Base-by-base conservation (phyloP, 2,888 invertebrate genomes). In the Apodemia zela region DNA sequence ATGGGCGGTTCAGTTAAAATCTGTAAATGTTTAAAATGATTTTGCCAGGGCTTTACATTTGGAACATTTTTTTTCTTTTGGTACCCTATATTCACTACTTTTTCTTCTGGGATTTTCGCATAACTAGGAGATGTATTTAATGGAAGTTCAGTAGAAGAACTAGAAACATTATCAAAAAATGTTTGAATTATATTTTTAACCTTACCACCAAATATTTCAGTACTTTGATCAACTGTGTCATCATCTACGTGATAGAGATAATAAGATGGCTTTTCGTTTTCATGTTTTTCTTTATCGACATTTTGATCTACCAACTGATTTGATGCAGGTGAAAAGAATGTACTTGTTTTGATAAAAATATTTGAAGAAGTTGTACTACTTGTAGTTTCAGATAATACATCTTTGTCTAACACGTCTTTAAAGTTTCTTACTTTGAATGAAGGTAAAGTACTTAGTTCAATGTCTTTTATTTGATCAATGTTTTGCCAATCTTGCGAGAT, bases 171-270 rank as follows among this genome's bases (percentile, higher is more conserved):
- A 67, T 82, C 82, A 54, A 90, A 80, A 66, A 91, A 89, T 29
- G 85, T 80, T 77, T 82, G 85, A 45, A 91, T 81, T 2, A 89
- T 82, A 71, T 83, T 85, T 78, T 82, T 86, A 1, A 89, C 85
- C 68, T 78, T 85, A 64, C 81, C 80, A 68, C 80, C 84, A 68
- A 90, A 85, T 59, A 89, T 76, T 77, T 90, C 89, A 13, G 90
- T 89, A 0, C 91, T 89, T 68, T 86, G 84, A 68, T 89, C 84
- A 47, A 83, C 69, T 15, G 74, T 71, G 63, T 89, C 89, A 65
- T 89, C 90, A 70, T 82, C 79, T 64, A 90, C 73, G 21, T 78
- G 78, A 69, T 90, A 90, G 68, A 81, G 82, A 64, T 86, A 89
- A 69, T 89, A 90, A 0, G 87, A 81, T 2, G 87, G 80, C 65